These are phyloP conservation scores for Dreissena polymorpha DNA, from an alignment of 1,140 invertebrate genomes.

Conservation along the genomic window DNA sequence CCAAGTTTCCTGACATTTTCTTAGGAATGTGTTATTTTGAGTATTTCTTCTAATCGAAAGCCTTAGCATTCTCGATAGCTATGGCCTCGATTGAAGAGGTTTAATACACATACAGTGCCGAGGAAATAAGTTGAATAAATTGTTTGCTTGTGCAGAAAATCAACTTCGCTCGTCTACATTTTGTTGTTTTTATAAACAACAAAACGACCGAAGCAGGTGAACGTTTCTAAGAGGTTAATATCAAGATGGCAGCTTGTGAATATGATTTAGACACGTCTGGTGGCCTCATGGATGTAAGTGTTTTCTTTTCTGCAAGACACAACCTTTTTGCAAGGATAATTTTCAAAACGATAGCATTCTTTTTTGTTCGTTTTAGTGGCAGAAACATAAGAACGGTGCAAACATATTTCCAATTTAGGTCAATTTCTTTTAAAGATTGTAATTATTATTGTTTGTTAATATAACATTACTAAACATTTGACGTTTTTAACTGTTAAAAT, in stretches of 20 bases:
- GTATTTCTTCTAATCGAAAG: conserved; percentile 28
- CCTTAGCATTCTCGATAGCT: conserved; percentile 1
- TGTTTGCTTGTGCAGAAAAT: neutral
- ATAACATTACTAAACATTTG: too few relatives aligned
- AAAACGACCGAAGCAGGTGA: conserved; percentile 6
- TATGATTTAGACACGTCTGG: conserved; percentile 85
- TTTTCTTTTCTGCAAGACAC: neutral
- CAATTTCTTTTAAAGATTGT: too few relatives aligned
- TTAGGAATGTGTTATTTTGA: conserved; percentile 36
- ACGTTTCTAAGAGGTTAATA: conserved; percentile 83
- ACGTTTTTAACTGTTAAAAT: too few relatives aligned
- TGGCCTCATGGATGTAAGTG: conserved; percentile 85
- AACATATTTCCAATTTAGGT: too few relatives aligned
- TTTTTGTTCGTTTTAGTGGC: too few relatives aligned
- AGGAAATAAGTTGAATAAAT: too few relatives aligned
- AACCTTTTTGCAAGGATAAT: too few relatives aligned
- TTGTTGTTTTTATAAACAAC: neutral
- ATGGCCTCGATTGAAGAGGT: too few relatives aligned
- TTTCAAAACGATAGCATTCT: too few relatives aligned
- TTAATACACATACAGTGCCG: too few relatives aligned
- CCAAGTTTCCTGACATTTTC: conserved; percentile 65
- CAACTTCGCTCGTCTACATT: neutral
- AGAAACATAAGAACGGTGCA: too few relatives aligned
- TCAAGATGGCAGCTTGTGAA: conserved; percentile 79
- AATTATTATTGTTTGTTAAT: too few relatives aligned